Conservation (phyloP, 2,113 vertebrate species). For the Ciconia maguari region DNA sequence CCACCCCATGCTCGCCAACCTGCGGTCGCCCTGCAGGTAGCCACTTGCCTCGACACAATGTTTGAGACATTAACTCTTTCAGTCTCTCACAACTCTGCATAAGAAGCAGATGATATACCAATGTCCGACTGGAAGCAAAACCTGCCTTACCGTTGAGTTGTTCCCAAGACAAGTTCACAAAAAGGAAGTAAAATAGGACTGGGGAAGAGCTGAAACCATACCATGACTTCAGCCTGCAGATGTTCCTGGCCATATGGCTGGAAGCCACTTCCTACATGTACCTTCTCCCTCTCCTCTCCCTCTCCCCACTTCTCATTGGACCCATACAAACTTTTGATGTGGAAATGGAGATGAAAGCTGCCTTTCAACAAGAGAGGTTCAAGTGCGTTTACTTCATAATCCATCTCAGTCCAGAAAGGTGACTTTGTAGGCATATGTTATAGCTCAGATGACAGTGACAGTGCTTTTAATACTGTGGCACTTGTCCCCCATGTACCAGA, state of each 20-base stretch:
- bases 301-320: background rate
- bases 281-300: background rate
- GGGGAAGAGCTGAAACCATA: background rate
- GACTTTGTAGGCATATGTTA: background rate
- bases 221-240: background rate
- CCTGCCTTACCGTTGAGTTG: background rate
- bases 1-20: no score
- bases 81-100: background rate
- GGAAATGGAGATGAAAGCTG: background rate
- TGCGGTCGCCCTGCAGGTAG: no score
- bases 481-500: background rate
- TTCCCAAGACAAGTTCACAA: background rate
- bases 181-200: background rate
- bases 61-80: no score
- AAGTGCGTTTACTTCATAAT: background rate
- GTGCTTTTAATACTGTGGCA: background rate
- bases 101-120: background rate
- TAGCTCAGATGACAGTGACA: background rate
- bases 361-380: background rate
- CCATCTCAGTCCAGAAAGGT: background rate
- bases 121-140: background rate
- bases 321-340: background rate
- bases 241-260: background rate
- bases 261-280: background rate
- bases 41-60: no score